phyloP scores from a whole-genome alignment of 1,140 invertebrate genomes.

The Meloidogyne hapla region DNA sequence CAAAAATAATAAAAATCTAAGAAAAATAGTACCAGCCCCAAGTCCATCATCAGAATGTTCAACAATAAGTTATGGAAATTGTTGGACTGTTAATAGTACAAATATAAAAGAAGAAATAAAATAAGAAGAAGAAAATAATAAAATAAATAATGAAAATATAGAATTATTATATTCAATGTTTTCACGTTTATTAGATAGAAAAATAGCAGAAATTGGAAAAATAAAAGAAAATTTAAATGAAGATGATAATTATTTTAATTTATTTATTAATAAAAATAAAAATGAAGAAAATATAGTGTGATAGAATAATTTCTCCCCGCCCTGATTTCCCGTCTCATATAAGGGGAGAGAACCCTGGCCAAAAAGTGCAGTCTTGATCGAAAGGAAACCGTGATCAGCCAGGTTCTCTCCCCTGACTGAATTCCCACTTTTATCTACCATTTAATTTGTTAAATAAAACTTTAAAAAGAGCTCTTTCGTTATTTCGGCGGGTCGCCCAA shows the following conservation, averaged over 20 bases:
- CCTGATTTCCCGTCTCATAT: too few relatives aligned
- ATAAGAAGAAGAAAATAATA: not conserved
- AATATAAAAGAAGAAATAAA: not conserved
- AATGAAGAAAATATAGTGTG: not conserved
- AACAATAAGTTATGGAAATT: slow-evolving; percentile 19
- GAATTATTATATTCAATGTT: slow-evolving; percentile 45
- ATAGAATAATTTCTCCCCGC: too few relatives aligned
- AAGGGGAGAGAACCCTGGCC: too few relatives aligned
- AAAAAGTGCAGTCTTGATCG: too few relatives aligned
- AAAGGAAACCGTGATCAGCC: too few relatives aligned
- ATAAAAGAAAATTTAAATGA: not conserved
- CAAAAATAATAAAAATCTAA: not conserved
- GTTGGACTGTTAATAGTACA: slow-evolving; percentile 13
- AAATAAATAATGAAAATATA: slow-evolving; percentile 12
- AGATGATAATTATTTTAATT: slow-evolving; percentile 24
- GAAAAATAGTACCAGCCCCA: slow-evolving; percentile 5
- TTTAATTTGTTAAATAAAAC: too few relatives aligned
- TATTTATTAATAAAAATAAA: slow-evolving; percentile 5
- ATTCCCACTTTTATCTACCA: too few relatives aligned
- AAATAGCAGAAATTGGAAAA: slow-evolving; percentile 25
- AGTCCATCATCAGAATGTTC: slow-evolving; percentile 25
- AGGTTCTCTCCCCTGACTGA: too few relatives aligned
- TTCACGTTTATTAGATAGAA: slow-evolving; percentile 36
- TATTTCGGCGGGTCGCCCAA: too few relatives aligned
- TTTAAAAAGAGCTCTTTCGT: too few relatives aligned